Conservation (phyloP, 2,888 invertebrate genomes). For the Thelaira solivaga region DNA sequence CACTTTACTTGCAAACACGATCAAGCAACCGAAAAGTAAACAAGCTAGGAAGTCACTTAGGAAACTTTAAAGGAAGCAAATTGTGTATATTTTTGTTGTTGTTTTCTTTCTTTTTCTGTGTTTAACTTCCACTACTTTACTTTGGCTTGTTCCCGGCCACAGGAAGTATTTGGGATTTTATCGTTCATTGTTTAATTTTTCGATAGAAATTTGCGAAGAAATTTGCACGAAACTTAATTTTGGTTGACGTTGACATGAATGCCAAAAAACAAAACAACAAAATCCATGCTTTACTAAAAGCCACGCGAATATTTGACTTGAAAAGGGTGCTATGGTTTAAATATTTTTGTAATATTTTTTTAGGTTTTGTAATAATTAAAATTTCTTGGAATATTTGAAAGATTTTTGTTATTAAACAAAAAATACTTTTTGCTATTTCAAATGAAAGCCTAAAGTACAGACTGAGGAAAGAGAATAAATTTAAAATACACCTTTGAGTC, state of each 20-base stretch:
- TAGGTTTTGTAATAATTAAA: too few species aligned
- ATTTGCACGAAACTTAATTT: slow-evolving; percentile 53
- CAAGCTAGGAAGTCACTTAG: slow-evolving; percentile 47
- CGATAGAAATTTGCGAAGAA: slow-evolving; percentile 51
- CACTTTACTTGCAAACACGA: background rate
- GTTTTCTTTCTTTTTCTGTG: background rate
- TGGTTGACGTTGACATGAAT: slow-evolving; percentile 51
- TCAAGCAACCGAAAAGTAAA: slow-evolving; percentile 21
- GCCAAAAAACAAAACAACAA: slow-evolving; percentile 19
- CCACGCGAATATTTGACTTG: too few species aligned
- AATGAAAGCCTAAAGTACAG: too few species aligned
- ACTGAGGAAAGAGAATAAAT: too few species aligned
- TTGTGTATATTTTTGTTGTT: slow-evolving; percentile 45
- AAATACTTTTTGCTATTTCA: too few species aligned
- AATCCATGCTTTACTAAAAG: background rate
- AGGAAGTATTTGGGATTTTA: slow-evolving; percentile 59
- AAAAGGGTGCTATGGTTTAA: background rate
- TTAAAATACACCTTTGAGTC: too few species aligned
- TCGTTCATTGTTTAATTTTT: slow-evolving; percentile 59
- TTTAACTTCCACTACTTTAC: background rate
- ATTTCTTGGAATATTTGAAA: too few species aligned
- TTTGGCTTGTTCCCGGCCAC: slow-evolving; percentile 41
- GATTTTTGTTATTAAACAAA: too few species aligned
- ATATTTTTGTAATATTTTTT: background rate
- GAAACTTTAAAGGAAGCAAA: slow-evolving; percentile 53